Percentiles rank a stretch among this genome's conserved stretches.
Conservation (phyloP, 2,797 vertebrate genomes). For the Sebastes flavidus region DNA sequence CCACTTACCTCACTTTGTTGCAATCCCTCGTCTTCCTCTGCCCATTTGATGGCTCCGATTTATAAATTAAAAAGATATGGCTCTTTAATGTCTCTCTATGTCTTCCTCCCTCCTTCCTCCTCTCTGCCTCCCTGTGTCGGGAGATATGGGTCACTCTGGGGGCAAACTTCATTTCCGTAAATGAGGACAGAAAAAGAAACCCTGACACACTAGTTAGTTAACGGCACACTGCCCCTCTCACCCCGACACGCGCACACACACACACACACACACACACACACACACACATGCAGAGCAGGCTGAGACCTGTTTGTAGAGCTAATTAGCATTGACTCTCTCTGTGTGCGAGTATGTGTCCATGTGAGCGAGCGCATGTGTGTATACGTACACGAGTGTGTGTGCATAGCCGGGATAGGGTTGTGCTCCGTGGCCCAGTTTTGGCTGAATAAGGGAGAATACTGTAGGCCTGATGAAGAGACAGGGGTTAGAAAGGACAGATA, state of each 20-base stretch:
- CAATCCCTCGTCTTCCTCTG: background rate
- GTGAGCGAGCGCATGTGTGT: slow-evolving; percentile 4
- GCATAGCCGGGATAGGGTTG: slow-evolving; percentile 45
- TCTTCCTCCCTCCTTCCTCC: background rate
- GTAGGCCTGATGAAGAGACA: slow-evolving; percentile 28
- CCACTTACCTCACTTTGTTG: background rate
- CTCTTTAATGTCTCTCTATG: background rate
- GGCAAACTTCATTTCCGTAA: slow-evolving; percentile 78
- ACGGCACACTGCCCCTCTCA: slow-evolving; percentile 60
- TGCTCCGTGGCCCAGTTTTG: slow-evolving; percentile 69
- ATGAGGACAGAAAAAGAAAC: slow-evolving; percentile 79
- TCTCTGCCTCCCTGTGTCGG: slow-evolving; percentile 21
- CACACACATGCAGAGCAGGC: slow-evolving; percentile 16
- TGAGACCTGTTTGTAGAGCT: slow-evolving; percentile 69
- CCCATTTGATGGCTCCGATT: background rate
- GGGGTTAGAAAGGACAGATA: slow-evolving; percentile 59
- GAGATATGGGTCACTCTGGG: slow-evolving; percentile 68
- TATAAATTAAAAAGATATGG: slow-evolving; percentile 43
- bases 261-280: background rate
- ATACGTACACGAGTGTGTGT: slow-evolving; percentile 12
- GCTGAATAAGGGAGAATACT: slow-evolving; percentile 67
- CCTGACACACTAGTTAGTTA: slow-evolving; percentile 69
- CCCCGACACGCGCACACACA: slow-evolving; percentile 55
- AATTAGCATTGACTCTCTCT: slow-evolving; percentile 67
- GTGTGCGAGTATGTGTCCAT: slow-evolving; percentile 26